Evolutionary conservation across 2,888 invertebrate species (phyloP), one percentile per base, ranked within the genome.

Genomic region (Spatulosminthurus flaviceps): DNA sequence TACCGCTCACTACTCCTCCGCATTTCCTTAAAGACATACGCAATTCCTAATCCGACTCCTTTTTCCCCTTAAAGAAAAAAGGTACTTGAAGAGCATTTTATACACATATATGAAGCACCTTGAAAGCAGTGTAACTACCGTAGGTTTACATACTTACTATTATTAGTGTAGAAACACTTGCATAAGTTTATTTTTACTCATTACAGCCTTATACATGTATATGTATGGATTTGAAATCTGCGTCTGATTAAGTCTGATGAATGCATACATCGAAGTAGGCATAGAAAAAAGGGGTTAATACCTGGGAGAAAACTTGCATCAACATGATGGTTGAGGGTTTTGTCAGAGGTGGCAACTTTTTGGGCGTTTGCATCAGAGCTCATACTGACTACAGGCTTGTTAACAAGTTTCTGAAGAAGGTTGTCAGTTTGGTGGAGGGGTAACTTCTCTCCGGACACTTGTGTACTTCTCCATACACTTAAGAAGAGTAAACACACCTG

Each of bases 381-480:
- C 22, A 24, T 9, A n/a, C 22, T 66, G 41, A 19, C n/a, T 75
- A 41, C 26, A 22, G 34, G 75, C 28, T 75, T 29, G 16, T 64
- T 61, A 16, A 66, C 75, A 66, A 41, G 61, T 75, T 22, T 75
- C 24, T n/a, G 75, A 75, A 28, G 60, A 66, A 41, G 64, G 64
- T 75, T 75, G 21, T 74, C 74, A 61, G 43, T 60, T 22, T 74
- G 60, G 1, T 66, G 61, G 19, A 21, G 61, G 34, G 75, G 9
- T 70, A 72, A 24, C 72, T 61, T 64, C 61, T 41, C 21, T 75
- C 61, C 75, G 16, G 64, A 75, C 29, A 64, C 75, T 34, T 64
- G 64, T 0, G 75, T 66, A 34, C 64, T 64, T 64, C 75, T 64
- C 75, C 75, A 75, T 66, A 75, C 75, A 75, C 75, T 75, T 66